Conservation (phyloP, 2,888 invertebrate species). For the Drosophila gaucha region DNA sequence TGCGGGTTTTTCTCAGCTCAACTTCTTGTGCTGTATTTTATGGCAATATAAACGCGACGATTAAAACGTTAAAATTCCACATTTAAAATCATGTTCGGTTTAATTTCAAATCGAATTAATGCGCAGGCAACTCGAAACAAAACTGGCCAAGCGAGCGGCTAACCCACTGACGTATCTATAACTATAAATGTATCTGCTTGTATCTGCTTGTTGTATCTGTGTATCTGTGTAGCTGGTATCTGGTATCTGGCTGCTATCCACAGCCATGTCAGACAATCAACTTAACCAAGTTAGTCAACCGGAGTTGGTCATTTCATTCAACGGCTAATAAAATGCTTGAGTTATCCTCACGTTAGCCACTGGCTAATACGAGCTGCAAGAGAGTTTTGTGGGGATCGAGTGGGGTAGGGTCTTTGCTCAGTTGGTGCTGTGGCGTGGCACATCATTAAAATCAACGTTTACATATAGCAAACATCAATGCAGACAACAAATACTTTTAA, state of each 20-base stretch:
- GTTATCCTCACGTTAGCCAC: conserved; percentile 63
- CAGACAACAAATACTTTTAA: conserved; percentile 75
- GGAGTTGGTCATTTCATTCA: conserved; percentile 77
- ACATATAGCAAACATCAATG: conserved; percentile 74
- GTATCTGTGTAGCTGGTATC: conserved; percentile 7
- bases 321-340: conserved; percentile 79
- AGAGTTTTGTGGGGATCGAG: background rate
- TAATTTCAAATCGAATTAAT: conserved; percentile 75
- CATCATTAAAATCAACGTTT: conserved; percentile 79
- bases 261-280: conserved; percentile 79
- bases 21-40: conserved; percentile 60
- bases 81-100: conserved; percentile 81
- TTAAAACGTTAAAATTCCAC: conserved; percentile 80
- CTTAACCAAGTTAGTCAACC: conserved; percentile 78
- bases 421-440: conserved; percentile 43
- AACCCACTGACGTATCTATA: conserved; percentile 34
- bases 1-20: conserved; percentile 33
- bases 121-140: conserved; percentile 38
- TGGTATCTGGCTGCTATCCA: conserved; percentile 62
- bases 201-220: background rate
- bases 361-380: conserved; percentile 12
- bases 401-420: background rate
- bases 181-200: conserved; percentile 32
- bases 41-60: conserved; percentile 78
- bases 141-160: conserved; percentile 51